Base-by-base conservation (phyloP, 2,797 vertebrate genomes). In the Clarias platycephalus region DNA sequence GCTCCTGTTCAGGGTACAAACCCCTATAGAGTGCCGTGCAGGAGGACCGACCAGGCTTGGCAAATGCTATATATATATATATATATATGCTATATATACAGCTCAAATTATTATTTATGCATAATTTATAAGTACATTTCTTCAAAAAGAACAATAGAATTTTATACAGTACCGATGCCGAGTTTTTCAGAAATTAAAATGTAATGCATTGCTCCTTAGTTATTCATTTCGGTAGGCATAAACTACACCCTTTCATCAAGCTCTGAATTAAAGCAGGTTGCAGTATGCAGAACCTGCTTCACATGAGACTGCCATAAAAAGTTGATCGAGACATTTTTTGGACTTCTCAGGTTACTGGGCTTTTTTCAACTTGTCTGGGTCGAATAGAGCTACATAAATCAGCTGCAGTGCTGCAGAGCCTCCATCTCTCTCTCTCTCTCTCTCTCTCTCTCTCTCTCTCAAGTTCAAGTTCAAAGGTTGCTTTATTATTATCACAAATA, bases 241-340 rank as follows among this genome's bases (percentile, higher is more conserved):
- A n/a, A 60, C 34, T 74, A 18, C 71, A 77, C 20, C 22, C 8
- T 44, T 71, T 15, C 12, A 13, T 40, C 53, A 26, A 40, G 66
- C 20, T 26, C 67, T 57, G 79, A 81, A 81, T 81, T 24, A 58
- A 82, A 64, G 80, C 80, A 82, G 55, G 55, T 60, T 60, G 67
- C 66, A 57, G 0, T 44, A 60, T 53, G 6, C 12, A 44, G 28
- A 55, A 82, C 57, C 34, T 44, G 80, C n/a, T 82, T 57, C 67
- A 64, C 67, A 60, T 72, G 67, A 60, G 15, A 26, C 31, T 62
- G 66, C n/a, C 28, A n/a, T 49, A 82, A 71, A 44, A 72, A 26
- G 81, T 82, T 72, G 81, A 82, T 82, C 57, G 34, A 71, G 49
- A 44, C 40, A 58, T 84, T 72, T 74, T 80, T 37, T 74, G 28